Percentiles rank a stretch among this genome's conserved stretches.
Evolutionary conservation across 2,888 invertebrate species (phyloP).

Genomic region (Anaspis maculata): DNA sequence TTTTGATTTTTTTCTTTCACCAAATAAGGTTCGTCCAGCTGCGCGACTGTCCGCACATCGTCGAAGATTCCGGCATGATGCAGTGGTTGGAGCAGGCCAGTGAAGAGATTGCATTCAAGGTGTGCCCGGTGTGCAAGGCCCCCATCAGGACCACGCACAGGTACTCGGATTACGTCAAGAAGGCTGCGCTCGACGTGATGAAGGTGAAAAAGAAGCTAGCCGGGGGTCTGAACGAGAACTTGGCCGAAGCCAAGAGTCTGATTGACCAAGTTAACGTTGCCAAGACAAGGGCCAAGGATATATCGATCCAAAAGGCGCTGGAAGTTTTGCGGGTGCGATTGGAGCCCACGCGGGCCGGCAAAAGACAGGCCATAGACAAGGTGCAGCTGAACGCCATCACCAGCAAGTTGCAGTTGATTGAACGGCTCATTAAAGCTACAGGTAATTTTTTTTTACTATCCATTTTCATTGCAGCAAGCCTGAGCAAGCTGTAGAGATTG

Average conservation of each 20-base stretch:
- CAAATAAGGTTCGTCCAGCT: slow-evolving; percentile 25
- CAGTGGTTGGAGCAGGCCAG: slow-evolving; percentile 18
- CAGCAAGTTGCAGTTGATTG: slow-evolving; percentile 22
- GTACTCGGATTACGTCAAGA: slow-evolving; percentile 25
- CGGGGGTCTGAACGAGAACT: slow-evolving; percentile 35
- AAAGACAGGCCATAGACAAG: slow-evolving; percentile 17
- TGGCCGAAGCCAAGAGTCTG: neutral
- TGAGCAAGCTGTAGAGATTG: no score
- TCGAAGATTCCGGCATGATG: slow-evolving; percentile 24
- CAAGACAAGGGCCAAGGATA: no score
- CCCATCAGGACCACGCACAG: slow-evolving; percentile 23
- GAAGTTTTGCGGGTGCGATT: slow-evolving; percentile 1
- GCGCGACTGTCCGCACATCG: slow-evolving; percentile 26
- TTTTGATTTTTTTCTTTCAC: no score
- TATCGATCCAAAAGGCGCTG: no score
- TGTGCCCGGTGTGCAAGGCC: slow-evolving; percentile 26
- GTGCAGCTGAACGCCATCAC: slow-evolving; percentile 14
- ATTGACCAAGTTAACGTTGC: no score
- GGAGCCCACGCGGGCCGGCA: slow-evolving; percentile 4
- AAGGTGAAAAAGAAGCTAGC: slow-evolving; percentile 37
- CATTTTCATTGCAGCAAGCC: no score
- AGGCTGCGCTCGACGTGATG: slow-evolving; percentile 18
- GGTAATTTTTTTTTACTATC: no score
- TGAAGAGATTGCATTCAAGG: slow-evolving; percentile 15
- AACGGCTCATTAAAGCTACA: no score